Evolutionary conservation across 2,797 vertebrate species (phyloP).

Genomic region (Karalla daura): DNA sequence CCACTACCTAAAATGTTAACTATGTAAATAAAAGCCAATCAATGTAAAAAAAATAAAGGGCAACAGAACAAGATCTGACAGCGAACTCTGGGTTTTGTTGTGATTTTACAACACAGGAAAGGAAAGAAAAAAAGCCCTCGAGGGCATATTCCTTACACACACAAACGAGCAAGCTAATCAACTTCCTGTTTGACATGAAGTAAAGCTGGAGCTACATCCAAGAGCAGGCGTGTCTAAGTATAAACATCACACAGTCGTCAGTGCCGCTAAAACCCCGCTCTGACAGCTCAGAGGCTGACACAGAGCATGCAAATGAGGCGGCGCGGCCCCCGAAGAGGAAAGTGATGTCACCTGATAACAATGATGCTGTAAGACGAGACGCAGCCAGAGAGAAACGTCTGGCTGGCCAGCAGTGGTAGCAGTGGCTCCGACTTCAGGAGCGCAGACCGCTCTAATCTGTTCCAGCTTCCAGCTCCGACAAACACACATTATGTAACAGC

Average conservation of each 20-base stretch:
- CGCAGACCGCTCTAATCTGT: constrained; percentile 68
- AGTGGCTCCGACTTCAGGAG: constrained; percentile 42
- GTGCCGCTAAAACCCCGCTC: constrained; percentile 65
- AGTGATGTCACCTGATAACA: constrained; percentile 76
- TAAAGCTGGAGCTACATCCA: constrained; percentile 10
- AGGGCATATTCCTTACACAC: not conserved
- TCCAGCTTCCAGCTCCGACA: constrained; percentile 65
- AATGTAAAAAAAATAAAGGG: no score
- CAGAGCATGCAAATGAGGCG: constrained; percentile 47
- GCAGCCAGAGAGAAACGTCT: constrained; percentile 43
- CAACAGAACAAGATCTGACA: no score
- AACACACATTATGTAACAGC: constrained; percentile 74
- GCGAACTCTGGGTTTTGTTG: no score
- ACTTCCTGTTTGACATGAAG: not conserved
- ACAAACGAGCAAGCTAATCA: not conserved
- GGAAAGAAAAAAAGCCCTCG: no score
- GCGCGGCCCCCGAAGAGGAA: constrained; percentile 55
- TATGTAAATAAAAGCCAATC: no score
- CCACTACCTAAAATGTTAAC: no score
- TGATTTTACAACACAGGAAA: no score
- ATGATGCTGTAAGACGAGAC: constrained; percentile 59
- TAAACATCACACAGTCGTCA: constrained; percentile 41
- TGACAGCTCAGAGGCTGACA: constrained; percentile 49
- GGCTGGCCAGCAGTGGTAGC: constrained; percentile 27
- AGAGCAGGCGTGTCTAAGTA: constrained; percentile 32